Conservation (phyloP, 1,140 invertebrate species). For the Daktulosphaira vitifoliae region DNA sequence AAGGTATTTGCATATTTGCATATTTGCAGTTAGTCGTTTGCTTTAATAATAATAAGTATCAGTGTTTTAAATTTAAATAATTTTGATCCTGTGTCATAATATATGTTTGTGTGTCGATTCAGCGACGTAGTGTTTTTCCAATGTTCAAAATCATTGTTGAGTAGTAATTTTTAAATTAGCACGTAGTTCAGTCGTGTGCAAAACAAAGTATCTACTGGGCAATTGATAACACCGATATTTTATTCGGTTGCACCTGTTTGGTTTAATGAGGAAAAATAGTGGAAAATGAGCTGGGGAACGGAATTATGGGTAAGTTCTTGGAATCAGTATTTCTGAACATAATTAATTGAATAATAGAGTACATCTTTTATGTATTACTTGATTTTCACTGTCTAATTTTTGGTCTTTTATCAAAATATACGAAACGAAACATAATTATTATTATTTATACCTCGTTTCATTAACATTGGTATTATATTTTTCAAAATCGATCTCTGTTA, state of each 20-base stretch:
- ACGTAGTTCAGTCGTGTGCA: neutral
- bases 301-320: conserved; percentile 38
- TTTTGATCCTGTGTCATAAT: neutral
- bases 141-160: no score
- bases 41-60: neutral
- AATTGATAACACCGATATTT: neutral
- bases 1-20: neutral
- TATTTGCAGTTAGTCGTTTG: neutral
- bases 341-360: no score
- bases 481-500: no score
- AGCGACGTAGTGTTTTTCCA: neutral
- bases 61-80: neutral
- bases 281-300: conserved; percentile 38
- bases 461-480: no score
- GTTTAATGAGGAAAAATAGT: conserved; percentile 26
- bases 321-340: no score
- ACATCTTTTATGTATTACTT: no score
- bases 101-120: neutral
- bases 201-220: neutral
- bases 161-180: neutral
- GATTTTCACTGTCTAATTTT: no score
- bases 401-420: no score
- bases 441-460: no score
- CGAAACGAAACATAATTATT: no score
- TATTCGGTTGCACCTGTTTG: conserved; percentile 1